phyloP scores from a whole-genome alignment of 2,113 vertebrate genomes.

The Pontoporia blainvillei region DNA sequence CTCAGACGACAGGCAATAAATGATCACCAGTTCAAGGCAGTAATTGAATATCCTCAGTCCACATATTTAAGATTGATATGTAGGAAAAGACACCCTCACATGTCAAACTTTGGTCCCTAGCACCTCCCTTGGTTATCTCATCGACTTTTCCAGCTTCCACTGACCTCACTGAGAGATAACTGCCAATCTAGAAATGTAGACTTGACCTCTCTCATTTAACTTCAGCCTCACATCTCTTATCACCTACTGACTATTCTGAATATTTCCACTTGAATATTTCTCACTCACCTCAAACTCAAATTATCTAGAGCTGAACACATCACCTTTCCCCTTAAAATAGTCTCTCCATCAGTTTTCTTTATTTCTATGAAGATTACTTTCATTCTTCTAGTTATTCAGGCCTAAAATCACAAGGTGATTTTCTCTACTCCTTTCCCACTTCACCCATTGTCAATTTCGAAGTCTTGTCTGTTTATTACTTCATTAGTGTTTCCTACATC shows the following conservation, averaged over 20 bases:
- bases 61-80: background rate
- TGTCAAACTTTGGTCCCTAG: background rate
- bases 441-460: background rate
- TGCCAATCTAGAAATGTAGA: background rate
- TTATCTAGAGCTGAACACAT: background rate
- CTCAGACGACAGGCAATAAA: background rate
- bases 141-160: background rate
- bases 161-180: background rate
- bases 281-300: background rate
- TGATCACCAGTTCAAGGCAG: background rate
- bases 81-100: background rate
- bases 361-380: conserved; percentile 5
- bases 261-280: conserved; percentile 19
- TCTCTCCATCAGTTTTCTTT: background rate
- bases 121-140: background rate
- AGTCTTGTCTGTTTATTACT: background rate
- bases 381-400: background rate
- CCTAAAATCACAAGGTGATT: background rate
- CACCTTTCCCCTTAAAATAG: background rate
- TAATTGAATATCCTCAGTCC: background rate
- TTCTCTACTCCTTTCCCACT: background rate
- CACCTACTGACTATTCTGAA: background rate
- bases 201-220: background rate
- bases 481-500: background rate
- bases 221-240: background rate